Percentiles rank a stretch among this genome's conserved stretches.
Conservation (phyloP, 1,140 invertebrate genomes). For the Elysia chlorotica region DNA sequence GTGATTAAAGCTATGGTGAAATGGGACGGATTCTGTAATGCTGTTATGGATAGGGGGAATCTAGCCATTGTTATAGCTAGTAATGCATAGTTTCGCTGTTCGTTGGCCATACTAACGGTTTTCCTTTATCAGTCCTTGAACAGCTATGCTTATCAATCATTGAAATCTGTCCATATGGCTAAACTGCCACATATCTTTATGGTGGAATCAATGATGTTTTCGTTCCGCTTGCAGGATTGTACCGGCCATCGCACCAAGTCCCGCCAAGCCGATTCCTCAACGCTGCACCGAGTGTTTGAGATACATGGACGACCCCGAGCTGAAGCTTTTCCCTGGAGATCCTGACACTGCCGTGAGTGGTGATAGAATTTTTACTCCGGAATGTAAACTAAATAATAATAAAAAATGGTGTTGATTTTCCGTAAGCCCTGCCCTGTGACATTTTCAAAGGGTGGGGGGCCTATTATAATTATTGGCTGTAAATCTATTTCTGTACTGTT, state of each 20-base stretch:
- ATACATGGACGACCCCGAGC: slow-evolving; percentile 69
- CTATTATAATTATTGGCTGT: too few species aligned
- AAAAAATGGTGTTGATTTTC: too few species aligned
- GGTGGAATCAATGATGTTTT: background rate
- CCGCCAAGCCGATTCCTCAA: slow-evolving; percentile 28
- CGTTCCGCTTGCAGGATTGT: background rate
- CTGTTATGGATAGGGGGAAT: background rate
- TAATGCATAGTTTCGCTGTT: background rate
- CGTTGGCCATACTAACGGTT: background rate
- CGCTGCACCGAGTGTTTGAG: slow-evolving; percentile 67
- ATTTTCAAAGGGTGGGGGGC: too few species aligned
- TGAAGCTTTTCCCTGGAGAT: slow-evolving; percentile 76
- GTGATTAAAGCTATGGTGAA: background rate
- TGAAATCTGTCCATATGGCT: background rate
- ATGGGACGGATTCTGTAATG: background rate
- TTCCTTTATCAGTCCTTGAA: background rate
- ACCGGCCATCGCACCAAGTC: background rate
- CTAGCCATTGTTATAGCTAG: background rate
- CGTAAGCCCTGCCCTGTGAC: too few species aligned
- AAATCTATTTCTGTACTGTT: too few species aligned
- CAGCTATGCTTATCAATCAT: background rate
- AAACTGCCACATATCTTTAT: background rate
- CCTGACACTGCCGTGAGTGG: slow-evolving; percentile 69
- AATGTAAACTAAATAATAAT: too few species aligned
- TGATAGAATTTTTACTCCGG: too few species aligned